These are phyloP conservation scores for Dryas iulia DNA, from an alignment of 1,140 invertebrate species.

Conservation along the genomic window DNA sequence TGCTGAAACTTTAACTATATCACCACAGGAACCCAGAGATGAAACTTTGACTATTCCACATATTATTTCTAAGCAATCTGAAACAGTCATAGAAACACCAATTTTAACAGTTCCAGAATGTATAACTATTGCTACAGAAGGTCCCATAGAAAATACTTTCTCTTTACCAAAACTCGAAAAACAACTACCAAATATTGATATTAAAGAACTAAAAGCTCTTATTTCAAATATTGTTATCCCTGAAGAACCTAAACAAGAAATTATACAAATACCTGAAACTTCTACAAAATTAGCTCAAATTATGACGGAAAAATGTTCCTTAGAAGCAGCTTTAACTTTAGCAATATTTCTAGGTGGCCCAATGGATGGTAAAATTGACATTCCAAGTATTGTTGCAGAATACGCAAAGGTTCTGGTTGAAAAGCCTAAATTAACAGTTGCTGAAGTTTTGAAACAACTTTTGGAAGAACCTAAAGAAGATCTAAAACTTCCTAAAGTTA, in stretches of 20 bases:
- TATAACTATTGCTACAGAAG: not conserved
- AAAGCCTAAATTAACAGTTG: slow-evolving; percentile 6
- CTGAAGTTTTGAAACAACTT: slow-evolving; percentile 3
- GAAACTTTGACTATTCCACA: not conserved
- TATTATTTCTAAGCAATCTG: not conserved
- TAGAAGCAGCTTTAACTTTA: slow-evolving; percentile 3
- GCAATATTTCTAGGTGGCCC: not conserved
- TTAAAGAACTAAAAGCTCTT: slow-evolving; percentile 3
- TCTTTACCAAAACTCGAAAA: not conserved
- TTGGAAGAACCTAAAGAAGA: not conserved
- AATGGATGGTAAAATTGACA: not conserved
- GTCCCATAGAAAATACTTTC: not conserved
- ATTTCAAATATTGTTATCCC: not conserved
- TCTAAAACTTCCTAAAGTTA: not conserved
- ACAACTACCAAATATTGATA: not conserved
- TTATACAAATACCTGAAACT: not conserved
- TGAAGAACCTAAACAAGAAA: slow-evolving; percentile 10
- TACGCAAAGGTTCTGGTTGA: not conserved
- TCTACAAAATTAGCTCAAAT: not conserved
- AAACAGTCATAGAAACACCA: slow-evolving; percentile 5
- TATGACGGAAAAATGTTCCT: slow-evolving; percentile 2
- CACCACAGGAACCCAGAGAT: slow-evolving; percentile 15
- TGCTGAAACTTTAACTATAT: slow-evolving; percentile 10
- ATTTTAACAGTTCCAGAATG: slow-evolving; percentile 7
- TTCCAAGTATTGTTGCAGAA: not conserved